Evolutionary conservation across 1,140 invertebrate species (phyloP).

Genomic region (Euglossa dilemma): DNA sequence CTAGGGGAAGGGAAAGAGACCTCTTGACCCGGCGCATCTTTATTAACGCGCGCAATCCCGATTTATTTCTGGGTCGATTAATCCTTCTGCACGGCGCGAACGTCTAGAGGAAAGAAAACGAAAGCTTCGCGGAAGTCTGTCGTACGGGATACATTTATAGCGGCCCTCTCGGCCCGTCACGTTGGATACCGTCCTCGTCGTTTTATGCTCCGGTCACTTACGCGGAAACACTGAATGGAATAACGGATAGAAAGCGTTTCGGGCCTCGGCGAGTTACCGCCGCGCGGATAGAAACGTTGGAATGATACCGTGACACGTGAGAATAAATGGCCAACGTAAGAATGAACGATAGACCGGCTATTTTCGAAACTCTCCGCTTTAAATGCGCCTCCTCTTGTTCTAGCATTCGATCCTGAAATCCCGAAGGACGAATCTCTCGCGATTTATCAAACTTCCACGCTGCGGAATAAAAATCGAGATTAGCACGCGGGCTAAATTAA

Average conservation of each 20-base stretch:
- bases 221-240: conserved; percentile 48
- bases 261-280: not conserved
- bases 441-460: too few species aligned
- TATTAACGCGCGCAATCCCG: conserved; percentile 39
- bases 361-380: not conserved
- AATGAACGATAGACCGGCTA: not conserved
- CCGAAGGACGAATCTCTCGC: too few species aligned
- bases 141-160: conserved; percentile 44
- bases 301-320: not conserved
- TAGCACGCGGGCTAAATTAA: too few species aligned
- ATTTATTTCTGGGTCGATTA: conserved; percentile 54
- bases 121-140: conserved; percentile 49
- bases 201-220: conserved; percentile 44
- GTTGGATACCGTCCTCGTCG: conserved; percentile 24
- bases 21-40: conserved; percentile 38
- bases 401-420: too few species aligned
- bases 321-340: not conserved
- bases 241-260: conserved; percentile 33
- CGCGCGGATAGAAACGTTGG: not conserved
- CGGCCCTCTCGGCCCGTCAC: conserved; percentile 16
- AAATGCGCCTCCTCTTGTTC: not conserved
- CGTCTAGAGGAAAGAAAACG: conserved; percentile 38
- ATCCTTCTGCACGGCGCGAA: conserved; percentile 36
- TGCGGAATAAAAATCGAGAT: too few species aligned
- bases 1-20: not conserved